phyloP scores from a whole-genome alignment of 2,888 invertebrate species.

The Eretmocerus hayati region DNA sequence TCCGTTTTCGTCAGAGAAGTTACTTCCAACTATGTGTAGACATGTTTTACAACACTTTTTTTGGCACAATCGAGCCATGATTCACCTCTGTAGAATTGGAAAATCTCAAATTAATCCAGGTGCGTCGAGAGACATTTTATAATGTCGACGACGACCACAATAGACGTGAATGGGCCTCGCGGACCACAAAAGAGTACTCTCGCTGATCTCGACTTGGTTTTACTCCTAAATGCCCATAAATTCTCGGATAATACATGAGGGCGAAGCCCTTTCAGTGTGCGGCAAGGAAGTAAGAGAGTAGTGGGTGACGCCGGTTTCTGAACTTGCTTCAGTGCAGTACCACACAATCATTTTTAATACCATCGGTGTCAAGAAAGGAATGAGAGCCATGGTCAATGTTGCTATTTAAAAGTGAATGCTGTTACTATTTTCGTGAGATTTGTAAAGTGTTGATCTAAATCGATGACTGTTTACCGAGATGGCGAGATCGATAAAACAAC shows the following conservation, averaged over 20 bases:
- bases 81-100: no score
- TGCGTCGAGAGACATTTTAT: constrained; percentile 1
- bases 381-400: no score
- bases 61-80: constrained; percentile 12
- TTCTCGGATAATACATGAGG: constrained; percentile 18
- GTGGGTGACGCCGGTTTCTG: constrained; percentile 7
- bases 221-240: constrained; percentile 21
- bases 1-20: background rate
- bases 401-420: no score
- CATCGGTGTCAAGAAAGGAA: no score
- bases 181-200: background rate
- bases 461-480: no score
- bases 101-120: constrained; percentile 22
- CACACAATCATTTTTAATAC: no score
- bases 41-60: background rate
- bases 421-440: no score
- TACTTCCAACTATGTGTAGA: background rate
- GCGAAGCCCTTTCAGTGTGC: no score
- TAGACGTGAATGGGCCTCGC: constrained; percentile 6
- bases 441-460: no score
- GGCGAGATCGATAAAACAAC: no score
- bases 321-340: no score
- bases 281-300: constrained; percentile 6
- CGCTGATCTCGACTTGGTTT: constrained; percentile 7
- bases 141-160: constrained; percentile 9